These are phyloP conservation scores for Eumacrocentrus americanus DNA, from an alignment of 2,888 invertebrate species.

Conservation along the genomic window DNA sequence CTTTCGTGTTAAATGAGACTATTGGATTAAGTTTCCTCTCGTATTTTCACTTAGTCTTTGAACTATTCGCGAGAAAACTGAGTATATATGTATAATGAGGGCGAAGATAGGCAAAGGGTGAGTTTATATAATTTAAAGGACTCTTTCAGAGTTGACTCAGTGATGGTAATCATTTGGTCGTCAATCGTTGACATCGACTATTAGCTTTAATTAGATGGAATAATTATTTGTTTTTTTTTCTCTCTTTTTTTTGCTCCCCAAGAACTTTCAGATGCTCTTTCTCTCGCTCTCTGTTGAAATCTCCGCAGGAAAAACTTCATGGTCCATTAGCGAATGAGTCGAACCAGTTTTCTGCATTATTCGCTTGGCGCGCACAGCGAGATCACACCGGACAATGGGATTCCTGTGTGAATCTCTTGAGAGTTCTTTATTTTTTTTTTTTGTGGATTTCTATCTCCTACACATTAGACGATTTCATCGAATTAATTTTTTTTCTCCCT, in stretches of 20 bases:
- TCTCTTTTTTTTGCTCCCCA: background rate
- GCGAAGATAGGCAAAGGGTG: background rate
- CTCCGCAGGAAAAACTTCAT: slow-evolving; percentile 17
- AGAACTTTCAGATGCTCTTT: background rate
- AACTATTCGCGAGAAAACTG: no score
- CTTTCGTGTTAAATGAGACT: no score
- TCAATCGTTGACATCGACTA: background rate
- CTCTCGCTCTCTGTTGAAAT: no score
- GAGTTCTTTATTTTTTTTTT: background rate
- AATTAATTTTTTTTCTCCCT: background rate
- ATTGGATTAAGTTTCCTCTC: no score
- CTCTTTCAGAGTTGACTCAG: background rate
- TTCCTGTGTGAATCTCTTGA: background rate
- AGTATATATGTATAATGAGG: no score
- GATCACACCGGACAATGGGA: slow-evolving; percentile 1
- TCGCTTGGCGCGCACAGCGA: background rate
- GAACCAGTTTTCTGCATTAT: slow-evolving; percentile 26
- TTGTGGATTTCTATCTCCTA: background rate
- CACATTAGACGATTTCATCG: background rate
- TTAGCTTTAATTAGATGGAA: background rate
- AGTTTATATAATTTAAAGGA: background rate
- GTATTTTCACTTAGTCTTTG: no score
- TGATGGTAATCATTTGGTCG: background rate
- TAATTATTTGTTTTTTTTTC: no score
- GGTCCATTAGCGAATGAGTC: slow-evolving; percentile 29